A percentile compares a stretch with the other conserved stretches of the same genome.
Evolutionary conservation across 2,888 invertebrate species (phyloP).

Genomic region (Xestoiulus laeticollis): DNA sequence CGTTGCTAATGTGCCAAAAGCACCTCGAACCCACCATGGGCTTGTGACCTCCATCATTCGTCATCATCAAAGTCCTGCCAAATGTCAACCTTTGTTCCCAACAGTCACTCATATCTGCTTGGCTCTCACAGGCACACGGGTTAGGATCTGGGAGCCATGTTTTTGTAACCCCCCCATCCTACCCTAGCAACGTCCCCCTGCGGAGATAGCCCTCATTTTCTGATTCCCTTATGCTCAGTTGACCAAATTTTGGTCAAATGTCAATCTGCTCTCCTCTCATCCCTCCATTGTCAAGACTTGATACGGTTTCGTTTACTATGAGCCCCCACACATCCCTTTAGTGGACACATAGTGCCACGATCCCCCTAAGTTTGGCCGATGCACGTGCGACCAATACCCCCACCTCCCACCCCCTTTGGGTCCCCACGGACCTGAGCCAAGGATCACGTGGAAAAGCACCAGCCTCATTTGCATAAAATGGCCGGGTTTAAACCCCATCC

Average conservation of each 20-base stretch:
- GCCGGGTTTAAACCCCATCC: conserved; percentile 15
- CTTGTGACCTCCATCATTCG: conserved; percentile 54
- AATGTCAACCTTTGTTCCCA: conserved; percentile 54
- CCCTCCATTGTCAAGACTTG: neutral
- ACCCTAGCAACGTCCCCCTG: conserved; percentile 14
- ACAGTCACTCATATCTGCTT: conserved; percentile 49
- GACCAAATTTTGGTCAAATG: conserved; percentile 49
- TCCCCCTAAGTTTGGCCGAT: neutral
- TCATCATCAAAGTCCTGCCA: conserved; percentile 55
- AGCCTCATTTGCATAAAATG: conserved; percentile 15
- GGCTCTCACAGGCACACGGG: conserved; percentile 38
- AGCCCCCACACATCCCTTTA: neutral
- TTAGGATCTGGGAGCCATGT: conserved; percentile 31
- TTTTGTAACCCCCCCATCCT: too few relatives aligned
- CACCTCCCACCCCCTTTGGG: too few relatives aligned
- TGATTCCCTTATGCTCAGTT: conserved; percentile 23
- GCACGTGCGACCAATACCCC: conserved; percentile 10
- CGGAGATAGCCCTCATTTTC: conserved; percentile 40
- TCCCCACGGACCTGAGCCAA: neutral
- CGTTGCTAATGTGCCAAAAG: conserved; percentile 64
- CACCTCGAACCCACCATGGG: conserved; percentile 63
- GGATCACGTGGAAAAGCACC: neutral
- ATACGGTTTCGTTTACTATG: neutral
- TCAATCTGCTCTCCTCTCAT: conserved; percentile 49
- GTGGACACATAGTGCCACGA: neutral